Base-by-base conservation (phyloP, 2,888 invertebrate species). In the Leptarthrus brevirostris region DNA sequence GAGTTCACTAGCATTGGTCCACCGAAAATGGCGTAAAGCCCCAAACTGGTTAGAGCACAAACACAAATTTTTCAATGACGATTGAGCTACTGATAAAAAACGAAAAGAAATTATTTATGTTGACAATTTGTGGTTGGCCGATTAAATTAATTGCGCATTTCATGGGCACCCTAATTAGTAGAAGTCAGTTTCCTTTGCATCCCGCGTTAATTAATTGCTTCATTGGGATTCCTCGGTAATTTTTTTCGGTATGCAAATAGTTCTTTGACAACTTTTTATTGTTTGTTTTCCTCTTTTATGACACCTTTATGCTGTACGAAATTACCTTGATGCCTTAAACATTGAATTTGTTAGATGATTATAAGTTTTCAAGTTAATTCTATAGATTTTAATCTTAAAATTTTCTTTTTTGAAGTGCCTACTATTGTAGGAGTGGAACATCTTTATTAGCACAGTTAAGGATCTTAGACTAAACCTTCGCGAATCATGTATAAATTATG, bases 81-180 rank as follows among this genome's bases (percentile, higher is more conserved):
- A 69, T 69, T 44, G 20, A 52, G 69, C 52, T 52, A 52, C 69
- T 34, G 69, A 69, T 69, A 69, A 69, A 69, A 71, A 14, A 24
- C 20, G 54, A 71, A 56, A 26, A 44, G 44, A 30, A 72, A 56
- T 72, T 72, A 72, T 72, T 72, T 72, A 72, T 72, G 72, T 58
- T 72, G 72, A 72, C 72, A 72, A 72, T 72, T 56, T 72, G 24
- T 72, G 72, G 72, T 24, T 36, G 72, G 26, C 54, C 18, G 44
- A 20, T 54, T 56, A 24, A 69, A 52, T 69, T 69, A 69, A 52
- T 69, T 52, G 69, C n/a, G 30, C 52, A 34, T 49, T 69, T 47
- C 52, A 69, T 69, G 26, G 34, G 16, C 49, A 69, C 30, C 18
- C 69, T 69, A 69, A 69, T 69, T 69, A 52, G 69, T 36, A 30